Evolutionary conservation across 2,797 vertebrate species (phyloP), one percentile per base, ranked within the genome.

Genomic region (Arctocebus calabarensis): DNA sequence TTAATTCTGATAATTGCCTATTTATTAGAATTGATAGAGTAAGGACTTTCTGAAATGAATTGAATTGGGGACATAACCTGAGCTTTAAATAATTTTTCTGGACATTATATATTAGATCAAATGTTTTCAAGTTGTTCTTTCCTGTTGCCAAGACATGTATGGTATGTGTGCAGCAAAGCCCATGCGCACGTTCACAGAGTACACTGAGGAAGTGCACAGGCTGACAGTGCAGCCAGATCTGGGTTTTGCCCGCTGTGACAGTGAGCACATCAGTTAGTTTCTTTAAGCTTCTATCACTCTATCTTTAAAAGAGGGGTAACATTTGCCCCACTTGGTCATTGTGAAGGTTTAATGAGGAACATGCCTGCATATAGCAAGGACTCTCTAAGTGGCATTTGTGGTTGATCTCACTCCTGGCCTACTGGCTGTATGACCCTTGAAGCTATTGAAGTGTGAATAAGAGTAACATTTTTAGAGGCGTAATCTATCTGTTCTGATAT

Each of bases 41-140:
- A 79, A 86, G 66, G 34, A 22, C 87, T 93, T 94, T 81, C 57
- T 78, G 61, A 64, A 8, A 75, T 86, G 74, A 81, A 64, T 88
- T 85, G 83, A 48, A 86, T n/a, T 32, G 52, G 48, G 40, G 71
- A 19, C 32, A 37, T 91, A 66, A 19, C 34, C 68, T 70, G 34
- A 84, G 57, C 61, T 71, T 93, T 77, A 66, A 91, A 37, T 79
- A 55, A 52, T 55, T 92, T 59, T 78, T 84, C 83, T 73, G 34
- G 55, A 59, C 4, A 77, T 25, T 20, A 5, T 71, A 4, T 71
- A 27, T 45, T 61, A 73, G 68, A 88, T 64, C 66, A 79, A 57
- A 91, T 64, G 29, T 68, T 78, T 91, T 91, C 70, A 45, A n/a
- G 34, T 48, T 29, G 14, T 85, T 90, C 48, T 71, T 64, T 71